Base-by-base conservation (phyloP, 2,113 vertebrate genomes). In the Cephalophus harveyi region DNA sequence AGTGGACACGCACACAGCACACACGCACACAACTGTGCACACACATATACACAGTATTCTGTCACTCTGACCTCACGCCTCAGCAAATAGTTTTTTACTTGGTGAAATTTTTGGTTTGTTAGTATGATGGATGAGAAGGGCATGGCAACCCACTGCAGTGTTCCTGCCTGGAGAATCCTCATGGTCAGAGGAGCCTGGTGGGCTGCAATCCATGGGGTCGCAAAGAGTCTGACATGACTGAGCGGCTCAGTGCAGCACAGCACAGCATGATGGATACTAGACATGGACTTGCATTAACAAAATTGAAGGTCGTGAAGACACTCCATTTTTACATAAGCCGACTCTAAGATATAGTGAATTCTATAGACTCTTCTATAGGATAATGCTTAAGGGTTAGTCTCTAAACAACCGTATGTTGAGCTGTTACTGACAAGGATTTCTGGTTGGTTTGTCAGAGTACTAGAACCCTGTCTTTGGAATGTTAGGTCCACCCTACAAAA, bases 61-160 rank as follows among this genome's bases (percentile, higher is more conserved):
- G 15, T 87, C 27, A 6, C 40, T 89, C 76, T 36, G 19, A 54
- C 36, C 48, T 79, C 36, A 82, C 2, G 17, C n/a, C 6, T 23
- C 40, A 81, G 17, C 9, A 16, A 17, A 16, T 27, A 50, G n/a
- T 92, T 90, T 28, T 96, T 71, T 52, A 87, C 55, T 81, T 89
- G 50, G n/a, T 96, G 62, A 82, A 54, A 59, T n/a, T 74, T 94
- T 86, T 59, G 82, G 13, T 21, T 89, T 67, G 14, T 62, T 94
- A 87, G 19, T 57, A n/a, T 78, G 7, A 62, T 46, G 11, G 28
- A 79, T 79, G 21, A 74, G 67, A 74, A 74, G 11, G 67, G 19
- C 67, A 40, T 74, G 36, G 10, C 67, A 40, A 40, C 19, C 36
- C 36, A 74, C 19, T 74, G 67, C 67, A 74, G 67, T 23, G 11